Evolutionary conservation across 2,888 invertebrate genomes (phyloP), one percentile per base, ranked within the genome.

Genomic region (Cheilosia grossa): DNA sequence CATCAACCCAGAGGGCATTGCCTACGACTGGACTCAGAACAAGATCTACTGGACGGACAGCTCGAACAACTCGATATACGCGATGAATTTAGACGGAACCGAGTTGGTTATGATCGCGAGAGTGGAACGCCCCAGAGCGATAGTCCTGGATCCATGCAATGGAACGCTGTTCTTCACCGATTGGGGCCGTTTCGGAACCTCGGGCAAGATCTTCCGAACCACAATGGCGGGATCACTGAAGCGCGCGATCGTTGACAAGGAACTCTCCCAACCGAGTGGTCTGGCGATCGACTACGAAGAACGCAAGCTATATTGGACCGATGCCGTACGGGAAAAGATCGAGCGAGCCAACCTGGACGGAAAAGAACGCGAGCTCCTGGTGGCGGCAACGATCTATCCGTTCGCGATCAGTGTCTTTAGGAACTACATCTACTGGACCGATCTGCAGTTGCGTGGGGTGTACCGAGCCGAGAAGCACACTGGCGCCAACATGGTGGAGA

Each of bases 41-140:
- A 99, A 98, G 91, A 95, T 99, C 44, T 99, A 99, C 91, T 99
- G 98, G 98, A 98, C 99, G 0, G 99, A 99, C 89, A 97, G 98
- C 33, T 96, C 97, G 0, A 98, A 98, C 88, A 97, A 97, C 89
- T 97, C 97, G 13, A 98, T 98, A 73, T 98, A 98, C 89, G 97
- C 98, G 0, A 97, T 99, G 97, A 98, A 98, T 90, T 92, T 97
- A 24, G 97, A 98, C 89, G 97, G 98, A 2, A 93, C 95, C 0
- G 96, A 97, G 88, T 92, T 97, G 59, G 97, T 98, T 0, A 98
- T 97, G 96, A 97, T 99, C 74, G 96, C 98, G 0, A 93, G 97
- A 88, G 99, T 98, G 0, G 98, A 98, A 90, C 93, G 98, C 77
- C 99, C 99, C 0, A 93, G 98, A 88, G 98, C 99, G 0, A 97